Base-by-base conservation (phyloP, 1,140 invertebrate genomes). In the Notospermus geniculatus region DNA sequence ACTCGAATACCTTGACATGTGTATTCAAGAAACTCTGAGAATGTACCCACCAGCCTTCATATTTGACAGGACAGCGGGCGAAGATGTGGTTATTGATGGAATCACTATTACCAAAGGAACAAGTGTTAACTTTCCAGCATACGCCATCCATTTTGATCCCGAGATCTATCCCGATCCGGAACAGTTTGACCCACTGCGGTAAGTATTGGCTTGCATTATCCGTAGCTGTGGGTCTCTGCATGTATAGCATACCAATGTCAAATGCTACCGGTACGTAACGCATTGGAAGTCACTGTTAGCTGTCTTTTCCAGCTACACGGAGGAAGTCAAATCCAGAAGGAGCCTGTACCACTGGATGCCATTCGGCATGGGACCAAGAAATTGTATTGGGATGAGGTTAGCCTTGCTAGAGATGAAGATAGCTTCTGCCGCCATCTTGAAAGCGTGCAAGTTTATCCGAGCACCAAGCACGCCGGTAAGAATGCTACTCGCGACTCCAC, bases 401-500 rank as follows among this genome's bases (percentile, higher is more conserved):
- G 85, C 83, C 1, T 59, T 87, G 5, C 67, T 89, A 56, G 86
- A 89, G 73, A 83, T 85, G 0, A 90, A 90, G 78, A 71, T 90
- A 58, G 86, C 86, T 0, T 43, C 83, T 30, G 74, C 70, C 11
- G 36, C 55, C 17, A 46, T 83, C 0, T 27, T 84, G 23, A 67
- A 70, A 43, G 71, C 68, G 28, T 74, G 77, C n/a, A 63, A 13
- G 32, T 65, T 80, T 54, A 62, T 62, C 9, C 32, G 32, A 4
- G 15, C 32, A 36, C 32, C 32, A 36, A 36, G 32, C 32, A 62
- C 65, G 7, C 68, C 69, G 32, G 69, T 67, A n/a, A n/a, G n/a
- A n/a, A n/a, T n/a, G n/a, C n/a, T n/a, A n/a, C n/a, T n/a, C n/a
- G n/a, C n/a, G n/a, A n/a, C n/a, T n/a, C n/a, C n/a, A n/a, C n/a